A percentile compares a stretch with the other conserved stretches of the same genome.
Evolutionary conservation across 2,797 vertebrate genomes (phyloP).

Genomic region (Acanthis flammea): DNA sequence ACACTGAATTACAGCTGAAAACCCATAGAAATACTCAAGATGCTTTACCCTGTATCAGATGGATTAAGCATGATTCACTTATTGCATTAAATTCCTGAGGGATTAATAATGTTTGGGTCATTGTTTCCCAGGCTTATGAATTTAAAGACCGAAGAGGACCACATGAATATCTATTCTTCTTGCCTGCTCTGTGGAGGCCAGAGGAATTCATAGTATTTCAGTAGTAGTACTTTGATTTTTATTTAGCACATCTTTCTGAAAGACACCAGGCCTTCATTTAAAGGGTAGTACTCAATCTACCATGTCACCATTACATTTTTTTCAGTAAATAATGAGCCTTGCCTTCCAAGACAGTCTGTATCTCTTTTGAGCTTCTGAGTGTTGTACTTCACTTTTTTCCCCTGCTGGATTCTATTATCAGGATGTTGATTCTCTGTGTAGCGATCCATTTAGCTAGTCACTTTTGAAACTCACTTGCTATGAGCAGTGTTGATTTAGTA

Average conservation of each 20-base stretch:
- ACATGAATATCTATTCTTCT: neutral
- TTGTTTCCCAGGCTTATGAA: constrained; percentile 12
- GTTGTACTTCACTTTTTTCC: neutral
- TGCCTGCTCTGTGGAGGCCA: neutral
- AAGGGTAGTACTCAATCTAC: neutral
- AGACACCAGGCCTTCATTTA: neutral
- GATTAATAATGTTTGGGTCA: constrained; percentile 6
- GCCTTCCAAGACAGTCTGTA: neutral
- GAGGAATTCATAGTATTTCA: neutral
- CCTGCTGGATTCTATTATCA: neutral
- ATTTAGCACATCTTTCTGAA: neutral
- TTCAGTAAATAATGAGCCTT: neutral
- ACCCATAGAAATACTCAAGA: neutral
- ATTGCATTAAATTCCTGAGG: constrained; percentile 17
- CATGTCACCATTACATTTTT: neutral
- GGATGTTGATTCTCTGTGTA: neutral
- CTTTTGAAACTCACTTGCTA: neutral
- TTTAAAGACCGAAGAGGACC: neutral
- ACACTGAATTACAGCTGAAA: constrained; percentile 36
- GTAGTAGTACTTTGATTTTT: neutral
- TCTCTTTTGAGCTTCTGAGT: neutral
- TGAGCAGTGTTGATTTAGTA: neutral
- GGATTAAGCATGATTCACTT: constrained; percentile 44
- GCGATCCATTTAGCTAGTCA: neutral
- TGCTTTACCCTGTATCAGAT: neutral